A percentile compares a stretch with the other conserved stretches of the same genome.
phyloP scores from a whole-genome alignment of 2,888 invertebrate species.

The Temnothorax ravouxi region DNA sequence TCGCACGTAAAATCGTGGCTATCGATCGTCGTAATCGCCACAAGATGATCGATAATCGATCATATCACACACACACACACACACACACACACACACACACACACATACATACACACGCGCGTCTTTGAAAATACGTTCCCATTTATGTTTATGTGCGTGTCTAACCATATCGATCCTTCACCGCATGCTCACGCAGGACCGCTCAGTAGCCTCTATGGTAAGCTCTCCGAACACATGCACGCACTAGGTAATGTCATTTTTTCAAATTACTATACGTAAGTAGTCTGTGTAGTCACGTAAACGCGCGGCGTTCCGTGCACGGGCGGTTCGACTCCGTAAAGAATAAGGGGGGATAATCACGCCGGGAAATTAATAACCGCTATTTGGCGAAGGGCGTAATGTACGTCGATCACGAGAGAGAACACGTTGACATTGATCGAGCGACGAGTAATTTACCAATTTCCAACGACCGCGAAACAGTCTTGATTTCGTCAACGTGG shows the following conservation, averaged over 20 bases:
- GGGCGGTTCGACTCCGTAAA: not conserved
- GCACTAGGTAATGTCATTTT: conserved; percentile 86
- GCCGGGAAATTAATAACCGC: conserved; percentile 43
- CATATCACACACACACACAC: not conserved
- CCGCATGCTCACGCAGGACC: conserved; percentile 84
- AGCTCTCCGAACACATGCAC: conserved; percentile 86
- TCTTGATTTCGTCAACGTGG: conserved; percentile 13
- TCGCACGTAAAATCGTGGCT: conserved; percentile 40
- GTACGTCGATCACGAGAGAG: conserved; percentile 41
- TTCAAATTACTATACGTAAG: conserved; percentile 77
- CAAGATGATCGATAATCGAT: conserved; percentile 44
- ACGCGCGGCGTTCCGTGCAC: conserved; percentile 62
- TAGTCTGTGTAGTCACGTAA: conserved; percentile 63
- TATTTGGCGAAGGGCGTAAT: conserved; percentile 45
- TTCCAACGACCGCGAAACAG: conserved; percentile 11
- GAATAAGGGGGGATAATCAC: not conserved
- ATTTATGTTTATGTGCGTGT: conserved; percentile 64
- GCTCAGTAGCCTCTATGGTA: conserved; percentile 85
- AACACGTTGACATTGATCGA: conserved; percentile 47
- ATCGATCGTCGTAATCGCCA: conserved; percentile 40
- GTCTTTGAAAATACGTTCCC: conserved; percentile 22
- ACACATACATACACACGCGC: not conserved
- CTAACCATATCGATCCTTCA: conserved; percentile 75
- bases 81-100: no score
- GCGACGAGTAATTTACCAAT: conserved; percentile 47